These are phyloP conservation scores for Beaufortia kweichowensis DNA, from an alignment of 2,113 vertebrate species.

Conservation along the genomic window DNA sequence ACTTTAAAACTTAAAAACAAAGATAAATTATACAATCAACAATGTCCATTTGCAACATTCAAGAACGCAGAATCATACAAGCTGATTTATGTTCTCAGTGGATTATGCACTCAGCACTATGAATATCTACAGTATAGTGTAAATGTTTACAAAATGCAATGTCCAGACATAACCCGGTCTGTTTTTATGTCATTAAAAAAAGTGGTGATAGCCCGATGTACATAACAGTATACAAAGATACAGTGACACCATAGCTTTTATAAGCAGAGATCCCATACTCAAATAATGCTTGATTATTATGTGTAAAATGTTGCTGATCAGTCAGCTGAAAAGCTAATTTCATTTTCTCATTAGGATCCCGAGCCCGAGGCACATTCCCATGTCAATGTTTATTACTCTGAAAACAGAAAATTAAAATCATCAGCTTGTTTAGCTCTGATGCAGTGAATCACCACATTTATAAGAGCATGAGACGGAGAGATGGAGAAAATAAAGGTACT, in stretches of 20 bases:
- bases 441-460: slow-evolving; percentile 73
- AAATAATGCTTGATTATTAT: slow-evolving; percentile 99
- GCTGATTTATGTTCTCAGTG: slow-evolving; percentile 4
- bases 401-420: slow-evolving; percentile 97
- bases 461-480: slow-evolving; percentile 47
- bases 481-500: slow-evolving; percentile 54
- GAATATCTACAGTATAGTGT: too few relatives aligned
- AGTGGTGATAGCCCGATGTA: too few relatives aligned
- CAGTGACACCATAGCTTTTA: slow-evolving; percentile 53
- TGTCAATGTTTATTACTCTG: slow-evolving; percentile 96
- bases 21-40: slow-evolving; percentile 51
- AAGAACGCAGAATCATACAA: neutral
- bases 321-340: slow-evolving; percentile 99
- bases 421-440: slow-evolving; percentile 81
- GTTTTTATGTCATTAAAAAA: neutral
- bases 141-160: neutral
- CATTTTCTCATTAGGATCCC: slow-evolving; percentile 96
- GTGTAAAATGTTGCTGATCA: slow-evolving; percentile 99
- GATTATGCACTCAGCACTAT: neutral
- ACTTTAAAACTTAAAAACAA: slow-evolving; percentile 10
- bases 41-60: slow-evolving; percentile 33
- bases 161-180: neutral
- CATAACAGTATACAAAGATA: slow-evolving; percentile 41
- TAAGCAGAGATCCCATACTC: slow-evolving; percentile 63
- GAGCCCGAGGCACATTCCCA: slow-evolving; percentile 89